Percentiles rank a stretch among this genome's conserved stretches.
These are phyloP conservation scores for Lagopus leucura DNA, from an alignment of 2,113 vertebrate species.

Conservation along the genomic window DNA sequence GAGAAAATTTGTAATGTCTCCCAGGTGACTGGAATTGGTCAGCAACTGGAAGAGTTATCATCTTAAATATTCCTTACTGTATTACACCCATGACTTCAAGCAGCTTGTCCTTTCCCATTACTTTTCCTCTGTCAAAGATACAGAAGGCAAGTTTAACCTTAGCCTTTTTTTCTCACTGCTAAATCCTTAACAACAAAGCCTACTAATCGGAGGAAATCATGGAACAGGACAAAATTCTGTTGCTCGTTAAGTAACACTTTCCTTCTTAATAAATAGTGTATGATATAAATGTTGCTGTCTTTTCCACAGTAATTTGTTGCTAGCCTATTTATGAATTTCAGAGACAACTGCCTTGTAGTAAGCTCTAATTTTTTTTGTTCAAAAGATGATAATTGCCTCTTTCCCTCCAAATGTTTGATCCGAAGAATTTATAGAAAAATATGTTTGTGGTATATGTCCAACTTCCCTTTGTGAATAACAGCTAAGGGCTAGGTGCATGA, in stretches of 20 bases:
- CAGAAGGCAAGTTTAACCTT: not conserved
- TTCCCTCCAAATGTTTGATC: not conserved
- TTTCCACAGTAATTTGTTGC: not conserved
- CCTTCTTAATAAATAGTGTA: rapidly evolving
- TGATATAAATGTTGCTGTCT: not conserved
- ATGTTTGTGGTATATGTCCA: not conserved
- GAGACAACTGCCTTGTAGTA: not conserved
- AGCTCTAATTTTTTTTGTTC: not conserved
- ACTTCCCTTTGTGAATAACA: not conserved
- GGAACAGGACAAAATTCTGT: not conserved
- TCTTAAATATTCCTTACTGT: not conserved
- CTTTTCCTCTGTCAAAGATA: not conserved
- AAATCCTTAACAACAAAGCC: not conserved
- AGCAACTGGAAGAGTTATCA: not conserved
- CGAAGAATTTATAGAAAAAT: not conserved
- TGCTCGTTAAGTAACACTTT: not conserved
- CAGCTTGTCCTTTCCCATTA: not conserved
- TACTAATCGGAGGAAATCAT: not conserved
- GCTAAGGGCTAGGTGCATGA: not conserved
- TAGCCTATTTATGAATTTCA: not conserved
- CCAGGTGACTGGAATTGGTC: not conserved
- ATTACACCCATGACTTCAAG: not conserved
- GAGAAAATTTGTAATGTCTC: not conserved
- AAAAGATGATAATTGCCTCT: not conserved
- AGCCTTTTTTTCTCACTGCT: not conserved